Conservation (phyloP, 2,888 invertebrate genomes). For the Drosophila niveifrons region DNA sequence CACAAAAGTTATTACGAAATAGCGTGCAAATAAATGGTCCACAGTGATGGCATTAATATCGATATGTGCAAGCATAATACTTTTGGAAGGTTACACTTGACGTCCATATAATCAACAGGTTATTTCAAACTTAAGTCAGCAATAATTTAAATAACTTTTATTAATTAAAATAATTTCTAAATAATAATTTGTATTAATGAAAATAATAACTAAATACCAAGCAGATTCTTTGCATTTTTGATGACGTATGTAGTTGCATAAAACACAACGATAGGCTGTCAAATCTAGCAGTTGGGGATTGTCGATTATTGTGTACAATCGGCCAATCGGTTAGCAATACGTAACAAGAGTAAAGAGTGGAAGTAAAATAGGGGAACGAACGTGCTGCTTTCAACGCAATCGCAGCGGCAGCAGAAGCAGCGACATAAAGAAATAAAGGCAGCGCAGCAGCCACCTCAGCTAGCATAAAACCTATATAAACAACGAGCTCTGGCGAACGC, state of each 20-base stretch:
- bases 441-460: constrained; percentile 10
- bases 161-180: too few relatives aligned
- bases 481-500: constrained; percentile 23
- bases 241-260: not conserved
- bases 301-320: constrained; percentile 36
- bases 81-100: not conserved
- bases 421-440: constrained; percentile 28
- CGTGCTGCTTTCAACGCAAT: constrained; percentile 52
- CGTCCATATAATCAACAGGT: too few relatives aligned
- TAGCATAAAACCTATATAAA: constrained; percentile 43
- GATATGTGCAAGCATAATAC: not conserved
- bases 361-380: constrained; percentile 32
- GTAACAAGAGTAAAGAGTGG: constrained; percentile 42
- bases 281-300: not conserved
- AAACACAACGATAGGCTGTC: not conserved
- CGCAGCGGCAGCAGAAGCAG: constrained; percentile 25
- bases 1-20: too few relatives aligned
- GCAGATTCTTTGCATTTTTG: not conserved
- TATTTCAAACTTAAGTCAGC: too few relatives aligned
- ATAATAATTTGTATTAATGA: too few relatives aligned
- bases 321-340: constrained; percentile 37
- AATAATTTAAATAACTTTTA: too few relatives aligned
- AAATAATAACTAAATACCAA: too few relatives aligned
- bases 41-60: not conserved
- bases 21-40: too few relatives aligned